Conservation (phyloP, 2,797 vertebrate species). For the Bovichtus variegatus region DNA sequence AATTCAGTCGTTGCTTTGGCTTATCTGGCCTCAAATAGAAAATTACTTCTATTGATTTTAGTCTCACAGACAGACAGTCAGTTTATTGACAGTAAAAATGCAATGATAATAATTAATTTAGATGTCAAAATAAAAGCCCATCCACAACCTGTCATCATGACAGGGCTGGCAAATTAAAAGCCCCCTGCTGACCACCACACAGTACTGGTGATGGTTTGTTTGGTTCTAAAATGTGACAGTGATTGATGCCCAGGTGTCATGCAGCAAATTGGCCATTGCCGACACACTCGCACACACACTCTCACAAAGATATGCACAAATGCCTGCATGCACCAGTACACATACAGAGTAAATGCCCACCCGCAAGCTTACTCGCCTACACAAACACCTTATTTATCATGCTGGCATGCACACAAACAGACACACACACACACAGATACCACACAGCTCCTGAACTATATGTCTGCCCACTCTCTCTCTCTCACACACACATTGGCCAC, state of each 20-base stretch:
- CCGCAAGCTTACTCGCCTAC: constrained; percentile 12
- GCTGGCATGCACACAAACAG: background rate
- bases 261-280: constrained; percentile 36
- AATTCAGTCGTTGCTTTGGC: background rate
- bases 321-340: constrained; percentile 23
- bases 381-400: constrained; percentile 38
- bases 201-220: background rate
- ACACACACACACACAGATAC: background rate
- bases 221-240: constrained; percentile 33
- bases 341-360: constrained; percentile 33
- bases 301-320: constrained; percentile 20
- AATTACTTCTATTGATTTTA: background rate
- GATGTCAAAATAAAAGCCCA: constrained; percentile 25
- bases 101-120: no score
- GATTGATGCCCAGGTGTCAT: constrained; percentile 56
- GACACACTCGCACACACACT: background rate
- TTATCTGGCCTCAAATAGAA: background rate
- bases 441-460: background rate
- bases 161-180: constrained; percentile 26
- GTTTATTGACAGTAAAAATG: constrained; percentile 1
- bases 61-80: background rate
- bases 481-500: background rate
- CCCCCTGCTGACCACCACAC: constrained; percentile 11
- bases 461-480: background rate
- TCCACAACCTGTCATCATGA: constrained; percentile 8